Base-by-base conservation (phyloP, 2,113 vertebrate genomes). In the Hemichromis elongatus region DNA sequence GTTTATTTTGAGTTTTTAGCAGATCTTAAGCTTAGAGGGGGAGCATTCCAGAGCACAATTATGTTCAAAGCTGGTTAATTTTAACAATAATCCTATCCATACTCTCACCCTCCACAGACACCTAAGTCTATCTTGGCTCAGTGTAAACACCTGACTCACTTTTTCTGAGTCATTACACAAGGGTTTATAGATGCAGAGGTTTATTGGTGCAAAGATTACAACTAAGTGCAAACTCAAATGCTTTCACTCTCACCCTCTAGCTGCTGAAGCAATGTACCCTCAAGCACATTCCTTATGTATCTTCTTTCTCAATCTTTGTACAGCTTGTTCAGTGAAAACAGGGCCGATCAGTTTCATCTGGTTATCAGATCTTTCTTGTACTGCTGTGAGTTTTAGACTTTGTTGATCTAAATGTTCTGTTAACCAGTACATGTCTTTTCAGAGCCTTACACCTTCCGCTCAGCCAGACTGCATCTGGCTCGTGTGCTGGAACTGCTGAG, bases 371-470 rank as follows among this genome's bases (percentile, higher is more conserved):
- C 28, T 66, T 82, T 86, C 13, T 6, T 6, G 5, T 45, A 4
- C 33, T 78, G 9, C 53, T 61, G 28, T 30, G 45, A 56, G 42
- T 85, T 82, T 73, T 54, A 70, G 53, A 26, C 57, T 21, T n/a
- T 37, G 35, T 70, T 4, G 24, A 21, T 59, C 24, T 68, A 35
- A 77, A 56, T 28, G 54, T 86, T 35, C 11, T 52, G 50, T 55
- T 61, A 68, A 81, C 14, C 9, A 4, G n/a, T 6, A 5, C 30
- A 24, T 82, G 19, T 86, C 42, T 77, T 80, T 84, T 30, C 89
- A 97, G 97, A 97, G 70, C 95, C 95, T 8, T 97, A 97, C 91
- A 96, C 95, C 1, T 91, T 93, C 16, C 91, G 85, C 77, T 95
- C 96, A 6, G 96, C 94, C 35, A 91, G 93, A 66, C 81, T 93